phyloP scores from a whole-genome alignment of 92 coral and sea anemone genomes.

The Pocillopora grandis region DNA sequence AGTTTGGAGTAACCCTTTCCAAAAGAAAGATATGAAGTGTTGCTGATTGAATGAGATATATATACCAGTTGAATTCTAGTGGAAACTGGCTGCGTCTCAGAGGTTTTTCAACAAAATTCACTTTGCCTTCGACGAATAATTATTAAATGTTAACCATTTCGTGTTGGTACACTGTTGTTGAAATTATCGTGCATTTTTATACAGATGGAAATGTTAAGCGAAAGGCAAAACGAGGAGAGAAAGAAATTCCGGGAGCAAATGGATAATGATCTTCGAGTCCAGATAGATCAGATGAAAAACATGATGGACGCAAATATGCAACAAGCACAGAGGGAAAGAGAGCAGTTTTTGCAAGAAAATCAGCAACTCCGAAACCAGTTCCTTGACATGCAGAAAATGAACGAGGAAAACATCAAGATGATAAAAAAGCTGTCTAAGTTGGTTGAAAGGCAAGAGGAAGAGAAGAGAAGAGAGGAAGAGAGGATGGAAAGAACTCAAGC shows the following conservation, averaged over 20 bases:
- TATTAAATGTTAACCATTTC: neutral
- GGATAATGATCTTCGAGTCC: constrained; percentile 33
- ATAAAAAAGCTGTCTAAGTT: neutral
- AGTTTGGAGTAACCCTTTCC: too few species aligned
- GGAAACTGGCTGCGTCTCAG: too few species aligned
- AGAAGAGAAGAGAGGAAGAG: neutral
- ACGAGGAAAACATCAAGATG: constrained; percentile 34
- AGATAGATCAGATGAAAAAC: constrained; percentile 59
- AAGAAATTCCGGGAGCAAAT: constrained; percentile 42
- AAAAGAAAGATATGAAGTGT: too few species aligned
- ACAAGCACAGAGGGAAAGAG: constrained; percentile 32
- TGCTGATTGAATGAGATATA: too few species aligned
- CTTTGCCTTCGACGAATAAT: too few species aligned
- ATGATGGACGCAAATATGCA: constrained; percentile 63
- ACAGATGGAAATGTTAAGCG: constrained; percentile 45
- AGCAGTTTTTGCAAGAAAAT: constrained; percentile 16
- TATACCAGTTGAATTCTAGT: too few species aligned
- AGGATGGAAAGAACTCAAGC: constrained; percentile 3
- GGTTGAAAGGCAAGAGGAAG: constrained; percentile 19
- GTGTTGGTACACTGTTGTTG: neutral
- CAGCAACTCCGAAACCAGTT: neutral
- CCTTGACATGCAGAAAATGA: constrained; percentile 8
- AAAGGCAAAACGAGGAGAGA: constrained; percentile 50
- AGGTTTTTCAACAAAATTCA: too few species aligned
- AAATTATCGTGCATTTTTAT: neutral